Conservation (phyloP, 2,113 vertebrate genomes). For the Peromyscus leucopus region DNA sequence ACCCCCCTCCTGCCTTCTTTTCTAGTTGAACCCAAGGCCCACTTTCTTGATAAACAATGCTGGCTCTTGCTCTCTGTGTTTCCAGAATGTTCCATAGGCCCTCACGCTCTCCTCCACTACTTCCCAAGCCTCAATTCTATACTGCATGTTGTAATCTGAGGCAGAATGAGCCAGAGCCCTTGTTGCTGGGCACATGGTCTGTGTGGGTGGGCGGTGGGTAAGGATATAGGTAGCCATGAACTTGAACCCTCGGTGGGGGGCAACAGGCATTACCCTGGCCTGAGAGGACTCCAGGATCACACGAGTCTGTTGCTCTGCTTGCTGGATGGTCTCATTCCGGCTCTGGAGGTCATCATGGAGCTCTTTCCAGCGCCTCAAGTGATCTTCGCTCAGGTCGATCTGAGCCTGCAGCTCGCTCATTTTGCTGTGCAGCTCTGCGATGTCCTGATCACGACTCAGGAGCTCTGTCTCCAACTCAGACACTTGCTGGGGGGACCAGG, state of each 20-base stretch:
- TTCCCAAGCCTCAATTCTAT: rapidly evolving
- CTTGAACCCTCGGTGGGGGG: not conserved
- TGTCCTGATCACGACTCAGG: not conserved
- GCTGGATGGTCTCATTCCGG: conserved; percentile 48
- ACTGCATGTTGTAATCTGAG: not conserved
- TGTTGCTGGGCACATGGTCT: rapidly evolving
- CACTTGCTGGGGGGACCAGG: conserved; percentile 72
- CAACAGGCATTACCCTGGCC: conserved; percentile 75
- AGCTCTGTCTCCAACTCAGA: conserved; percentile 76
- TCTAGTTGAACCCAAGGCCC: not conserved
- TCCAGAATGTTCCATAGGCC: rapidly evolving
- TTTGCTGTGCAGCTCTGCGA: conserved; percentile 19
- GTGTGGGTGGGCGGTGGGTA: not conserved
- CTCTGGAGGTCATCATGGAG: conserved; percentile 48
- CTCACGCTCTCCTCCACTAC: not conserved
- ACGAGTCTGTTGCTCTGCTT: conserved; percentile 76
- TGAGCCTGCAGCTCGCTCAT: conserved; percentile 74
- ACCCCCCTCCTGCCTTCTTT: not conserved
- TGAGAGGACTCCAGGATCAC: conserved; percentile 82
- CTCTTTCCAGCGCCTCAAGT: not conserved
- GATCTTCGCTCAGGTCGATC: not conserved
- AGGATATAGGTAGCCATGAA: not conserved
- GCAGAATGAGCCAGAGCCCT: not conserved
- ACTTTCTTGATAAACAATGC: not conserved
- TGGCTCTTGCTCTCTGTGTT: too few relatives aligned